Percentiles rank a stretch among this genome's conserved stretches.
Conservation (phyloP, 2,888 invertebrate genomes). For the Acronicta leporina region DNA sequence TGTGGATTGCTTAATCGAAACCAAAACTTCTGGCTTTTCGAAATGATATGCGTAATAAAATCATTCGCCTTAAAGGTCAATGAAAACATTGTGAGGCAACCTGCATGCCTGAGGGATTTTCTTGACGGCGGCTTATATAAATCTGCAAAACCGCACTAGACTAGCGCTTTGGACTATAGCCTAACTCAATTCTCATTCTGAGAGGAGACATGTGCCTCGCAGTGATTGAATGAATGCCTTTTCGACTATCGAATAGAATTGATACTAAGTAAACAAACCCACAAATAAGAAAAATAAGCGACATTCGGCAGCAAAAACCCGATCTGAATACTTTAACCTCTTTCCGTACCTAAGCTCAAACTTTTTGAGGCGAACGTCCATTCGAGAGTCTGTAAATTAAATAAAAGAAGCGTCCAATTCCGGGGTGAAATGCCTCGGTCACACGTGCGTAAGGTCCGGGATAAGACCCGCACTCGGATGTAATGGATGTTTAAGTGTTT, state of each 20-base stretch:
- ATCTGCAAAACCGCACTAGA: too few species aligned
- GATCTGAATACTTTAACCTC: slow-evolving; percentile 16
- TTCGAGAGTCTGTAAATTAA: slow-evolving; percentile 40
- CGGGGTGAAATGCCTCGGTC: slow-evolving; percentile 19
- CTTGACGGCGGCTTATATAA: too few species aligned
- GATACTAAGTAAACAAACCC: background rate
- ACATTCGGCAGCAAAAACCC: slow-evolving; percentile 5
- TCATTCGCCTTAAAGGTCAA: too few species aligned
- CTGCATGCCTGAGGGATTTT: too few species aligned
- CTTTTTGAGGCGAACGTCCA: slow-evolving; percentile 7
- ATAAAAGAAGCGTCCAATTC: slow-evolving; percentile 37
- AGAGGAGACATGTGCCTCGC: too few species aligned
- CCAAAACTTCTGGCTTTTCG: too few species aligned
- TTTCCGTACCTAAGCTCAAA: slow-evolving; percentile 11
- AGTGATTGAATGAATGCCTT: too few species aligned
- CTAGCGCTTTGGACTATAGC: too few species aligned
- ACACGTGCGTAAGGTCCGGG: slow-evolving; percentile 38
- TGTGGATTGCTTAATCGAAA: too few species aligned
- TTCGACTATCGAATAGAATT: background rate
- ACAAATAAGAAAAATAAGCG: slow-evolving; percentile 2
- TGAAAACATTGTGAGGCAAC: too few species aligned
- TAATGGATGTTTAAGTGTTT: slow-evolving; percentile 57
- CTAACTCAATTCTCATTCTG: too few species aligned
- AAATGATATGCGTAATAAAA: too few species aligned
- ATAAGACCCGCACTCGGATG: slow-evolving; percentile 30